Evolutionary conservation across 2,888 invertebrate genomes (phyloP), one percentile per base, ranked within the genome.

Genomic region (Protophormia terraenovae): DNA sequence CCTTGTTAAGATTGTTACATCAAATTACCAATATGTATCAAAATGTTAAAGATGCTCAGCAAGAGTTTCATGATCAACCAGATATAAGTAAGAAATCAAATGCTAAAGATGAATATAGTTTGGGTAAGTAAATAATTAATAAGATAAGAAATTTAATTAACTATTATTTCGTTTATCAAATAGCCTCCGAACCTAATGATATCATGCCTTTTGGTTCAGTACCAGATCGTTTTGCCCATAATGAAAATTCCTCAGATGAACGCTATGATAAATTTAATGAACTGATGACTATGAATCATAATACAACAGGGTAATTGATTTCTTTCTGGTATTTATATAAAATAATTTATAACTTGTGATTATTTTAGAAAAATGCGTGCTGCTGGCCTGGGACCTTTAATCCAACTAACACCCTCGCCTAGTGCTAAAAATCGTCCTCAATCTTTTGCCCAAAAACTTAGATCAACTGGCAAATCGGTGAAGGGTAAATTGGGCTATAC

Each of bases 11-110:
- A 69, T 94, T 99, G 71, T 94, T 98, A 81, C 98, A 99, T 93
- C 99, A 99, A 93, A 98, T 99, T 90, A 97, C 97, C 89, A 98
- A 98, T 90, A 98, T 99, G 98, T 98, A 98, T 93, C 98, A 98
- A 93, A 98, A 98, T 92, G 98, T 98, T 1, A 97, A 98, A 91
- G 98, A 98, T 91, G 98, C 98, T 0, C 97, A 98, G 91, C 96
- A 96, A 88, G 98, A 98, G 90, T 94, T 98, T 82, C 96, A 97
- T 87, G 96, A 96, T 88, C 96, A 96, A 87, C 95, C 93, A 2
- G 92, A 92, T 80, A 78, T 90, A 1, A 90, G 89, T 79, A 92
- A 91, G 60, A 93, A 93, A 84, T 90, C 92, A 0, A 93, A 93
- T 60, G 93, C 94, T 22, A 95, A 95, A 88, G 94, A 95, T 88